Conservation (phyloP, 2,888 invertebrate species). For the Parnassius apollo region DNA sequence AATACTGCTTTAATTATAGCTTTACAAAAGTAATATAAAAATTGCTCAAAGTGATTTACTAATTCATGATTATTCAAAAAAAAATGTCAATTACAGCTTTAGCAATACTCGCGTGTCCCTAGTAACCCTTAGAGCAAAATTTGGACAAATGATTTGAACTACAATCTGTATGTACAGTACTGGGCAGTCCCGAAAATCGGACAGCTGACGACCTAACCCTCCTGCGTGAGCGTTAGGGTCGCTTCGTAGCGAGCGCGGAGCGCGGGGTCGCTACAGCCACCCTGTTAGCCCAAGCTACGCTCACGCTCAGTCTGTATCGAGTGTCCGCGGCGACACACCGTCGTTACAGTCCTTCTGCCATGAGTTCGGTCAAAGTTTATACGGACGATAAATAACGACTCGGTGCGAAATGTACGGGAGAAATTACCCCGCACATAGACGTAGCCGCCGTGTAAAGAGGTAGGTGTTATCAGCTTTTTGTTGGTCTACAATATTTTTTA, state of each 20-base stretch:
- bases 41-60: too few species aligned
- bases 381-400: conserved; percentile 42
- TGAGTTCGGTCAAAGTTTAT: conserved; percentile 63
- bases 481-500: conserved; percentile 9
- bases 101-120: neutral
- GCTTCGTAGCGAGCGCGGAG: neutral
- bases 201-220: conserved; percentile 18
- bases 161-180: conserved; percentile 10
- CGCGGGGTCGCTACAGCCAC: conserved; percentile 9
- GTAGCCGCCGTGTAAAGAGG: conserved; percentile 39
- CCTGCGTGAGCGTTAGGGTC: neutral
- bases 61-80: too few species aligned
- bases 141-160: conserved; percentile 19
- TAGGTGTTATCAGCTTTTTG: conserved; percentile 38
- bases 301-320: conserved; percentile 11
- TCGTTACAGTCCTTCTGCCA: conserved; percentile 36
- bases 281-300: conserved; percentile 3
- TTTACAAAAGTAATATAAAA: too few species aligned
- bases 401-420: conserved; percentile 48
- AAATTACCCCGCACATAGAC: conserved; percentile 34
- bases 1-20: too few species aligned
- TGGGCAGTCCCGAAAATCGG: conserved; percentile 16
- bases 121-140: conserved; percentile 14
- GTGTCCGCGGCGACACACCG: conserved; percentile 12
- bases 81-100: too few species aligned